Evolutionary conservation across 1,140 invertebrate genomes (phyloP), one percentile per base, ranked within the genome.

Genomic region (Aphelinus atriplicis): DNA sequence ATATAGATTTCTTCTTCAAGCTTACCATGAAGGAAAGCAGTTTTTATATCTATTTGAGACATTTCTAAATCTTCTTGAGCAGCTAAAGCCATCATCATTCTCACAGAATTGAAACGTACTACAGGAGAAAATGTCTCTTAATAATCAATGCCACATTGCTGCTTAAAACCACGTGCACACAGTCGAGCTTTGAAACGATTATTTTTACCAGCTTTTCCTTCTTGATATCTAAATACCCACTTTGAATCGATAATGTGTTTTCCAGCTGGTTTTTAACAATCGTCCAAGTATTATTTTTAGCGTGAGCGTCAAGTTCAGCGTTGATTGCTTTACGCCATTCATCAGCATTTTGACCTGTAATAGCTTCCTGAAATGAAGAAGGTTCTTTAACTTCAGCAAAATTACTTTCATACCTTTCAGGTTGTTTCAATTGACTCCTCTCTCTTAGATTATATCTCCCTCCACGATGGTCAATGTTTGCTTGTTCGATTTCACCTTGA

Each of bases 281-380:
- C n/a, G 63, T 60, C 80, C 80, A 86, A 3, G 81, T 84, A 26
- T 81, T 53, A 71, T 85, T 86, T 70, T 83, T 79, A n/a, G 75
- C 56, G 5, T 82, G 73, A 6, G 80, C 68, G 4, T 75, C 9
- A 2, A 85, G 73, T 79, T 85, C 82, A 10, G 82, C 79, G 6
- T 78, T 6, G 45, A 85, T 86, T 1, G 84, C 84, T 58, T 66
- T 56, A 67, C 80, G 77, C 84, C 85, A 87, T 9, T 77, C 51
- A 10, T 76, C 55, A 1, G 43, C 42, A 3, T 76, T 51, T 2
- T 43, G 3, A 53, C 65, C 48, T 7, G 5, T 63, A 0, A 75
- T 42, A 0, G 74, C 72, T 55, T 73, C 72, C 3, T 61, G 1
- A 43, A 50, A 67, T 2, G 43, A 50, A 10, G 9, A 9, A 1